Evolutionary conservation across 2,888 invertebrate species (phyloP).

Genomic region (Drosophila sordidula): DNA sequence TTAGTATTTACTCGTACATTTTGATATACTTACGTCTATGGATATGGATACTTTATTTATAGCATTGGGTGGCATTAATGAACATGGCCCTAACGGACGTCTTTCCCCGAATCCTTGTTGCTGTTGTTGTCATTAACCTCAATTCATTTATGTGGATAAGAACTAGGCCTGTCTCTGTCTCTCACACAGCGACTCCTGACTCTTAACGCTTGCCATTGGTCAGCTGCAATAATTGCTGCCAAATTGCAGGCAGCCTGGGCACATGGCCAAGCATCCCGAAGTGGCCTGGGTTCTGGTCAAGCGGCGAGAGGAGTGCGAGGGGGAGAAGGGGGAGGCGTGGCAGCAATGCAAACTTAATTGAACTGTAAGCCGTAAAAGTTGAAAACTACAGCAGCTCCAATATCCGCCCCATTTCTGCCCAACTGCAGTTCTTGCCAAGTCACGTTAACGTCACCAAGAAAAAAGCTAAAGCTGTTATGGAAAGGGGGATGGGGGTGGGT

Average conservation of each 20-base stretch:
- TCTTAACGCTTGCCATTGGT: constrained; percentile 58
- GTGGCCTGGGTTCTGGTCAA: constrained; percentile 38
- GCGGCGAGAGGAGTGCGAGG: background rate
- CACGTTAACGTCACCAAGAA: constrained; percentile 59
- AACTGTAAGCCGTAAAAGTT: constrained; percentile 75
- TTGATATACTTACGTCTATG: constrained; percentile 38
- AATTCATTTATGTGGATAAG: constrained; percentile 54
- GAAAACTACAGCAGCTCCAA: constrained; percentile 38
- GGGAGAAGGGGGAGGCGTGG: background rate
- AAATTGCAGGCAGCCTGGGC: constrained; percentile 69
- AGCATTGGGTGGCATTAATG: constrained; percentile 50
- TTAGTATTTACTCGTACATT: constrained; percentile 11
- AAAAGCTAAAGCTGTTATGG: constrained; percentile 39
- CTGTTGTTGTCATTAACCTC: constrained; percentile 61
- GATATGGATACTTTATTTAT: constrained; percentile 65
- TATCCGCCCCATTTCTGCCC: background rate
- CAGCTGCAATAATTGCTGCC: constrained; percentile 79
- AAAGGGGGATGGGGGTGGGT: background rate
- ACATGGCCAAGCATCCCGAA: constrained; percentile 53
- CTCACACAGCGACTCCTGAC: constrained; percentile 43
- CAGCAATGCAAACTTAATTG: constrained; percentile 64
- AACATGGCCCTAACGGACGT: constrained; percentile 43
- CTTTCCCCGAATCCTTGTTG: constrained; percentile 30
- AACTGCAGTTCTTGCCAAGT: constrained; percentile 44
- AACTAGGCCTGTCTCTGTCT: constrained; percentile 26